Evolutionary conservation across 2,888 invertebrate species (phyloP), one percentile per base, ranked within the genome.

Genomic region (Siphlonurus alternatus): DNA sequence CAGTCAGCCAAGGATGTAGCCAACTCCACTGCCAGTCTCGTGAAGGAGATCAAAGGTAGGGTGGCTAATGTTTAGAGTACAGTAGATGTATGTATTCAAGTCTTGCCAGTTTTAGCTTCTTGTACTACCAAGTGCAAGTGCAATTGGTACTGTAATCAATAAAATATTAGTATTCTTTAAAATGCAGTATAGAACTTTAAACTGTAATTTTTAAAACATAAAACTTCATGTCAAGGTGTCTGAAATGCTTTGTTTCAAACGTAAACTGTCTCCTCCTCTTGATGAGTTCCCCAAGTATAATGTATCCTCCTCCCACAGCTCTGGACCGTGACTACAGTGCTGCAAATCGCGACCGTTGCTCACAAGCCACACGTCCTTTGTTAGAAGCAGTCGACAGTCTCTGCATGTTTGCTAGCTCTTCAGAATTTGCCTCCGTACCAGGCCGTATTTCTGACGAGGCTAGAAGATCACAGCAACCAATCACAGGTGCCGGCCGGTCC

Each of bases 1-100:
- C 94, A 97, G 74, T 90, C 93, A 68, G 98, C 98, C 64, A 95
- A 96, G 75, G 95, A 97, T 72, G 94, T 99, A 1, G 98, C 98
- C 62, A 93, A 93, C 76, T 92, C 92, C 20, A 99, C 99, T 0
- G 92, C 96, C 0, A 85, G 86, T 67, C 82, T 99, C 22, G 97
- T 99, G 22, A 93, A 91, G 75, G 91, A 94, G 74, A 96, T 98
- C 71, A 98, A 97, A 78, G 87, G 77, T 71, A 24, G 60, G 65
- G 60, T 65, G 15, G 18, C 20, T 38, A 38, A 53, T 63, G n/a
- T n/a, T n/a, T n/a, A n/a, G n/a, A n/a, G n/a, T n/a, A n/a, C n/a
- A n/a, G n/a, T n/a, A n/a, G n/a, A n/a, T n/a, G n/a, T n/a, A n/a
- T n/a, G n/a, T n/a, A n/a, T n/a, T n/a, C n/a, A n/a, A n/a, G n/a